These are phyloP conservation scores for Solenopsis invicta DNA, from an alignment of 1,140 invertebrate genomes.

Conservation along the genomic window DNA sequence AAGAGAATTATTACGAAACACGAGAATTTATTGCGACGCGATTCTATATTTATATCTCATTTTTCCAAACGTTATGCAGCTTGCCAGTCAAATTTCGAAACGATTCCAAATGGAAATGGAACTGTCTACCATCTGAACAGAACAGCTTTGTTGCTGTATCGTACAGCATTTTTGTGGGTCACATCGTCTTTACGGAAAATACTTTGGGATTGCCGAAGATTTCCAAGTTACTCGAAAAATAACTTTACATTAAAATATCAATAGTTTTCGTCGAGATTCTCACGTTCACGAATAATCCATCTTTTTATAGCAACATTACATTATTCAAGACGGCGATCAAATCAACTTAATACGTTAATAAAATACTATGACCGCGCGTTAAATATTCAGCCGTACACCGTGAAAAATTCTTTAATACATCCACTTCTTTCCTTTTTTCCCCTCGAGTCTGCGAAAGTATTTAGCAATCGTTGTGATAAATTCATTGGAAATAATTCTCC, in stretches of 20 bases:
- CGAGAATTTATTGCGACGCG: conserved; percentile 24
- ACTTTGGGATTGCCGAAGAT: background rate
- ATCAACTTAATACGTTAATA: background rate
- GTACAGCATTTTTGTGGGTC: background rate
- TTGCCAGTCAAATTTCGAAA: conserved; percentile 18
- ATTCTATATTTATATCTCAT: conserved; percentile 11
- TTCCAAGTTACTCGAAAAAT: background rate
- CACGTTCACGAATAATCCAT: background rate
- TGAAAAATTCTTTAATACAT: background rate
- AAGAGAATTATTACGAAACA: conserved; percentile 27
- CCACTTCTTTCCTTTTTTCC: background rate
- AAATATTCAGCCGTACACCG: background rate
- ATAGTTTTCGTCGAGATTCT: background rate
- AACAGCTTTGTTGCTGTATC: background rate
- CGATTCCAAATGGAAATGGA: conserved; percentile 21
- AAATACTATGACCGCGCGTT: conserved; percentile 1
- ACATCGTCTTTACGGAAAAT: background rate
- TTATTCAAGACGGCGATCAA: background rate
- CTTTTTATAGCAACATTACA: background rate
- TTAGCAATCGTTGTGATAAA: conserved; percentile 50
- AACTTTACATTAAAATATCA: background rate
- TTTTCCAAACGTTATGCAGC: background rate
- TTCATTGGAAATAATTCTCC: conserved; percentile 63
- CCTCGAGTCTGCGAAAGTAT: conserved; percentile 13
- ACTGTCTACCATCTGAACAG: background rate